A percentile compares a stretch with the other conserved stretches of the same genome.
Evolutionary conservation across 2,113 vertebrate species (phyloP).

Genomic region (Noturus placidus): DNA sequence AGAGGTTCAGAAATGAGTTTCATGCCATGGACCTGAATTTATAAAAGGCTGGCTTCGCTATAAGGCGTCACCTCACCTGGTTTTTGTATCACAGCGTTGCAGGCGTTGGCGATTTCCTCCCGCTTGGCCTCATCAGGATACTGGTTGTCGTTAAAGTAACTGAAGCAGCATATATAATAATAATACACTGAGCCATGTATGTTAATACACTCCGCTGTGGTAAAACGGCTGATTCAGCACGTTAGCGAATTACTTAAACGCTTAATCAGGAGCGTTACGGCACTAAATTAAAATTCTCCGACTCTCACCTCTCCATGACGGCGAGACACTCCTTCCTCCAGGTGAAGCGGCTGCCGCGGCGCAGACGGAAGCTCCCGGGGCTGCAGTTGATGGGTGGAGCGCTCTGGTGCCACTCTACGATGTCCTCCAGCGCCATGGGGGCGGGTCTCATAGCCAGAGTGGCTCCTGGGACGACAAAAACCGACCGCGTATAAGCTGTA

Average conservation of each 20-base stretch:
- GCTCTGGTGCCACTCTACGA: constrained; percentile 91
- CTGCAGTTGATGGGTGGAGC: constrained; percentile 86
- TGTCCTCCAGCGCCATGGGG: constrained; percentile 87
- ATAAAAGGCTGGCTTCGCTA: not conserved
- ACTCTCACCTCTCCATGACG: constrained; percentile 92
- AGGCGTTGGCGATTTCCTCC: constrained; percentile 97
- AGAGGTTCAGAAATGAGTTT: not conserved
- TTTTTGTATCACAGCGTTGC: constrained; percentile 96
- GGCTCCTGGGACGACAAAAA: constrained; percentile 75
- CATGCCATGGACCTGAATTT: not conserved
- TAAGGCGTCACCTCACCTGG: constrained; percentile 77
- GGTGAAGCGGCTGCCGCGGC: constrained; percentile 94
- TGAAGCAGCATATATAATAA: constrained; percentile 54
- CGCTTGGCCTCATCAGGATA: constrained; percentile 97
- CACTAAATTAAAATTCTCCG: not conserved
- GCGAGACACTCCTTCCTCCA: constrained; percentile 99
- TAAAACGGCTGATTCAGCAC: not conserved
- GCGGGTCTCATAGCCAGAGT: constrained; percentile 93
- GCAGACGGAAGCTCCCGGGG: constrained; percentile 89
- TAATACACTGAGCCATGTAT: not conserved
- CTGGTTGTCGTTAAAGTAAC: constrained; percentile 98
- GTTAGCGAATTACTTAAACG: not conserved
- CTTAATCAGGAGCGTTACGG: not conserved
- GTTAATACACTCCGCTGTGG: not conserved
- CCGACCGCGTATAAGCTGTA: not conserved